Evolutionary conservation across 2,797 vertebrate species (phyloP), one percentile per base, ranked within the genome.

Genomic region (Knipowitschia caucasica): DNA sequence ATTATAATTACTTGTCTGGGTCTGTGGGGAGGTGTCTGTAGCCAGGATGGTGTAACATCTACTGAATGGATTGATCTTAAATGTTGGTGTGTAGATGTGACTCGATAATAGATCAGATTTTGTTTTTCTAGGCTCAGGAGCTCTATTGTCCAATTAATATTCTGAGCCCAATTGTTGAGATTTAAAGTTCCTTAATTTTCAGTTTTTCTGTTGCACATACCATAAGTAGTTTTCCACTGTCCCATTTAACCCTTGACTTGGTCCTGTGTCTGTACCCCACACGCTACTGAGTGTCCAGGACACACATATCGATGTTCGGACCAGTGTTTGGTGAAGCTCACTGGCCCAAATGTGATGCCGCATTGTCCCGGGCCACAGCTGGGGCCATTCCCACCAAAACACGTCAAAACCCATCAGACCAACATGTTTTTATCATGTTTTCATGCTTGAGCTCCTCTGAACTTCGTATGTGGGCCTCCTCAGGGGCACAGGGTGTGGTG

Each of bases 371-470:
- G 17, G 10, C 17, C 17, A 21, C 27, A 34, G 40, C 53, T 56
- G 45, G 45, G 27, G 5, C 45, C 17, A 18, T 47, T 47, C 45
- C 45, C 45, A 47, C 45, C 26, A 27, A 31, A 34, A 51, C 49
- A 50, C 31, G 31, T 36, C 31, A 24, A 51, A 25, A 25, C 34
- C 23, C 1, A 52, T 34, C 47, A 50, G 30, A 35, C 7, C 20
- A 24, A 30, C 45, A 47, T 29, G 45, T 47, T 46, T 46, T 20
- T 46, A 20, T 46, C 26, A 29, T 9, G 26, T 18, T n/a, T 30
- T 47, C 45, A 47, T 31, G 45, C 26, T 31, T 20, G 26, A 47
- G 27, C 26, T 30, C 9, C 15, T 47, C 17, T 30, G 15, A 47
- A 7, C 9, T 12, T 12, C 27, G 7, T 18, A 47, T 30, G 26